Conservation (phyloP, 2,888 invertebrate species). For the Drosophila vallismaia region DNA sequence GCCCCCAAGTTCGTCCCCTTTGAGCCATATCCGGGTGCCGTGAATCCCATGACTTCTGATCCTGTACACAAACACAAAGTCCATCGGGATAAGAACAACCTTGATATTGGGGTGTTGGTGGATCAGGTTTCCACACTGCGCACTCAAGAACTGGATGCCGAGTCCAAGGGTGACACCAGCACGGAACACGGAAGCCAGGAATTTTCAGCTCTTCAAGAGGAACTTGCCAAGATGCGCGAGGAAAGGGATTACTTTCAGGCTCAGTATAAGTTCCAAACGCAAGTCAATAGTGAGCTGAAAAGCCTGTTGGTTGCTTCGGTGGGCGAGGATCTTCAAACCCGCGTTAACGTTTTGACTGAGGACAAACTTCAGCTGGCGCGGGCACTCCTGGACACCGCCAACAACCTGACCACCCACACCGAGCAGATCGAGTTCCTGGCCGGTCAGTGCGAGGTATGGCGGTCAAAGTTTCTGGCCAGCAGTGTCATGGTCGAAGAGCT, state of each 20-base stretch:
- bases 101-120: constrained; percentile 88
- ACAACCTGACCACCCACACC: constrained; percentile 93
- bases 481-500: constrained; percentile 97
- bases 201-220: constrained; percentile 55
- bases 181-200: constrained; percentile 39
- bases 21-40: constrained; percentile 94
- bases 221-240: constrained; percentile 85
- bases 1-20: constrained; percentile 94
- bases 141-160: constrained; percentile 86
- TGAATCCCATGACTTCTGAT: constrained; percentile 89
- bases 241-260: constrained; percentile 90
- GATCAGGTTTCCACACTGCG: constrained; percentile 89
- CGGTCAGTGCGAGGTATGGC: constrained; percentile 98
- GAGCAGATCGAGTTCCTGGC: constrained; percentile 97
- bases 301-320: constrained; percentile 96
- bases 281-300: constrained; percentile 96
- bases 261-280: constrained; percentile 93
- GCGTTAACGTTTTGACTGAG: constrained; percentile 95
- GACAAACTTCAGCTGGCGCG: constrained; percentile 94
- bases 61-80: constrained; percentile 80
- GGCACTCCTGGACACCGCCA: constrained; percentile 93
- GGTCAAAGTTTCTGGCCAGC: constrained; percentile 97
- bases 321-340: constrained; percentile 95
- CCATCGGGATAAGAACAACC: constrained; percentile 85
- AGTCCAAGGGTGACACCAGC: constrained; percentile 79